Evolutionary conservation across 1,140 invertebrate species (phyloP), one percentile per base, ranked within the genome.

Genomic region (Globodera rostochiensis): DNA sequence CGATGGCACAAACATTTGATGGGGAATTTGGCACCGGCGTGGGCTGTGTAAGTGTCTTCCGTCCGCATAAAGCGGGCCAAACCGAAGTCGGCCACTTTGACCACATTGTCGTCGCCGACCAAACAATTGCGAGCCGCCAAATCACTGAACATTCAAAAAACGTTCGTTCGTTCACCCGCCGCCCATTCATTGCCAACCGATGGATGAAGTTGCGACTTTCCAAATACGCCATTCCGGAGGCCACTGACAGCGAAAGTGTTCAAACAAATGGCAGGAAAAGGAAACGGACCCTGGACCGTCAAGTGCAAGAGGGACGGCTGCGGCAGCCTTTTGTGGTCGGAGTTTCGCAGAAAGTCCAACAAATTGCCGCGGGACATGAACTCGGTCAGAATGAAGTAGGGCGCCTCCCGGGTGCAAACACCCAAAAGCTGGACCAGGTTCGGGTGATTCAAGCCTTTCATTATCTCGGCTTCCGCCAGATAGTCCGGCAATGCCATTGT

Each of bases 361-460:
- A 99, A 92, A 91, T 99, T 99, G 71, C 97, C 97, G 87, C 96
- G 95, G 76, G 94, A 94, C 97, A 99, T 99, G 90, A 98, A 99
- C 76, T 86, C 97, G 9, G 97, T 99, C 83, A 99, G 97, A 86
- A 99, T 99, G 90, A 98, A 99, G 91, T 98, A 98, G 0, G 97
- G 97, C 6, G 96, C 96, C 91, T 98, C 96, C 49, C 96, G 91
- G 0, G 96, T 99, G 91, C 97, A 99, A 49, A 99, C 96, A 84
- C 92, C 95, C 85, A 98, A 93, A 80, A 99, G 92, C 91, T 98
- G 96, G 76, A 99, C 97, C 82, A 99, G 92, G 92, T 99, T 99
- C 9, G 95, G 95, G 92, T 99, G 98, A 89, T 97, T 96, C 95
- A 99, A 97, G 91, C 98, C 96, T 90, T 99, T 99, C 97, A 99